Evolutionary conservation across 1,140 invertebrate species (phyloP), one percentile per base, ranked within the genome.

Genomic region (Drosophila paulistorum): DNA sequence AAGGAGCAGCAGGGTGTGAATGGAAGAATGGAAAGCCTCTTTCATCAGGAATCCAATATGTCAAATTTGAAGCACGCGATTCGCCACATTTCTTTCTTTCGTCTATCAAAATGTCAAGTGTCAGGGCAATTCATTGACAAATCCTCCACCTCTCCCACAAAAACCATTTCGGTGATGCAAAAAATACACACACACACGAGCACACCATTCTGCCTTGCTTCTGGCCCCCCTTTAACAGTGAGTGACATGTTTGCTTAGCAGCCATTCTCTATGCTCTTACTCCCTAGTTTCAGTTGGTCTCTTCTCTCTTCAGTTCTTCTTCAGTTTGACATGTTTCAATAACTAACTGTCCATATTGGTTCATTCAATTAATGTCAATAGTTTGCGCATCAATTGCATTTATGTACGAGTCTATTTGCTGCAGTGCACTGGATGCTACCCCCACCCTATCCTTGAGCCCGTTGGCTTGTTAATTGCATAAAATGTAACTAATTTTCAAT

Each of bases 351-450:
- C 64, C 79, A 79, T 74, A 87, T 87, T 77, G 79, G 72, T 82
- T 73, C 65, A 83, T 79, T 79, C 76, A 86, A 87, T 86, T 79
- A 79, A 83, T 79, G 83, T 77, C 79, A 87, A 83, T 83, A 64
- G 69, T 51, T 67, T 65, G 64, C 39, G 42, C 65, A 65, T 41
- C 33, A 68, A 45, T 55, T 69, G 67, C 67, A 80, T 75, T 67
- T 60, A 62, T 54, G 66, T 57, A 62, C 11, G n/a, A 58, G 33
- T 37, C 10, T 39, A 23, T 39, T 23, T 71, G 30, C 39, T 65
- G 45, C 7, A 7, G 3, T 23, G 17, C 45, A 11, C 45, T 48
- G 1, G 1, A 2, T 17, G 4, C 17, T 14, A 4, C 17, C 14
- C 2, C 4, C 10, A 26, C 23, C 3, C n/a, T 14, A 57, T 39